A percentile compares a stretch with the other conserved stretches of the same genome.
Conservation (phyloP, 2,888 invertebrate genomes). For the Metallyticus violacea region DNA sequence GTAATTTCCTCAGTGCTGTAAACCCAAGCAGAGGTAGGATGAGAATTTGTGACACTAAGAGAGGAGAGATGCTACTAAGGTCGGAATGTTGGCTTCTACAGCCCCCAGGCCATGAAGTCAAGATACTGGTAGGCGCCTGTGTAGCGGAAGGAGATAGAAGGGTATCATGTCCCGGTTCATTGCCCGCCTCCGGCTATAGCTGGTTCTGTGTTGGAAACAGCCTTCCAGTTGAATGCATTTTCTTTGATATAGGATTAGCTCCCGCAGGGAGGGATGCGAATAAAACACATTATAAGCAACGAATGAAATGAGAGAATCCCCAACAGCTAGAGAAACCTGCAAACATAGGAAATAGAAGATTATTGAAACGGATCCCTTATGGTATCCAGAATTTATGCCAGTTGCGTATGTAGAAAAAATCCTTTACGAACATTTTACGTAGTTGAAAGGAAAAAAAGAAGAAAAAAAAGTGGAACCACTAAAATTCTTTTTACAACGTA, state of each 20-base stretch:
- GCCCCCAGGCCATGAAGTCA: background rate
- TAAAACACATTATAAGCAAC: background rate
- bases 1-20: background rate
- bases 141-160: background rate
- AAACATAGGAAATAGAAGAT: background rate
- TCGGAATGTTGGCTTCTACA: background rate
- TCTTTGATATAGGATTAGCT: background rate
- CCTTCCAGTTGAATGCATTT: conserved; percentile 10
- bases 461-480: no score
- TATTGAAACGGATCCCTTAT: background rate
- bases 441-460: no score
- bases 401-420: no score
- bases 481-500: no score
- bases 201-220: background rate
- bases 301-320: background rate
- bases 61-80: background rate
- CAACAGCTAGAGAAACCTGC: background rate
- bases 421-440: no score
- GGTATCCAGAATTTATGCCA: background rate
- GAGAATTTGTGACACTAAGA: background rate
- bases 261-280: conserved; percentile 5
- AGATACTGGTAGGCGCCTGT: background rate
- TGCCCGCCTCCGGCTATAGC: background rate
- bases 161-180: background rate
- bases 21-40: background rate